Conservation (phyloP, 2,888 invertebrate species). For the Agrotis exclamationis region DNA sequence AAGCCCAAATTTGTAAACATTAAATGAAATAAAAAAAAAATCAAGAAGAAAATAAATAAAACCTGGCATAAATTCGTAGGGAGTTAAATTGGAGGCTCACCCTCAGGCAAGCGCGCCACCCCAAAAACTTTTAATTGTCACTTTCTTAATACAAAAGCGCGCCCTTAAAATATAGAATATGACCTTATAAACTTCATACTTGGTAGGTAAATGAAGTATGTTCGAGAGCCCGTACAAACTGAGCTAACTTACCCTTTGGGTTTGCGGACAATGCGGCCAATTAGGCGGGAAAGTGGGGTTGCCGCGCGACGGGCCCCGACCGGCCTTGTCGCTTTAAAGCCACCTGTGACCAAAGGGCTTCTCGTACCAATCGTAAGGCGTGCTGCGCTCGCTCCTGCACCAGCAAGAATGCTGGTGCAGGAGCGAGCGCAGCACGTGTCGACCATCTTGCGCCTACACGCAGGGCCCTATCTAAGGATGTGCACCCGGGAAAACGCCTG, state of each 20-base stretch:
- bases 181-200: neutral
- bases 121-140: neutral
- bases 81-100: neutral
- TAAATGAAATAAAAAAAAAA: no score
- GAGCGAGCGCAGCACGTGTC: neutral
- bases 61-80: no score
- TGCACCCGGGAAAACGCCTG: no score
- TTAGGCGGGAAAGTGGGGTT: slow-evolving; percentile 40
- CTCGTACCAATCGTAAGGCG: slow-evolving; percentile 7
- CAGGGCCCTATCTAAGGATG: no score
- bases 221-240: slow-evolving; percentile 46
- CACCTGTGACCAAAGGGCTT: slow-evolving; percentile 43
- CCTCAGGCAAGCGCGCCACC: neutral
- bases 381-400: no score
- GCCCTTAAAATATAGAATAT: neutral
- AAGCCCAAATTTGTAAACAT: no score
- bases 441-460: neutral
- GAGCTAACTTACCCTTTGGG: slow-evolving; percentile 39
- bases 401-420: no score
- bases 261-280: slow-evolving; percentile 49
- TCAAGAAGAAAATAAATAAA: no score
- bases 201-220: neutral
- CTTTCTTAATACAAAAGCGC: neutral
- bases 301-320: slow-evolving; percentile 24
- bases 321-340: neutral